These are phyloP conservation scores for Siniperca obscura DNA, from an alignment of 2,797 vertebrate species.

Conservation along the genomic window DNA sequence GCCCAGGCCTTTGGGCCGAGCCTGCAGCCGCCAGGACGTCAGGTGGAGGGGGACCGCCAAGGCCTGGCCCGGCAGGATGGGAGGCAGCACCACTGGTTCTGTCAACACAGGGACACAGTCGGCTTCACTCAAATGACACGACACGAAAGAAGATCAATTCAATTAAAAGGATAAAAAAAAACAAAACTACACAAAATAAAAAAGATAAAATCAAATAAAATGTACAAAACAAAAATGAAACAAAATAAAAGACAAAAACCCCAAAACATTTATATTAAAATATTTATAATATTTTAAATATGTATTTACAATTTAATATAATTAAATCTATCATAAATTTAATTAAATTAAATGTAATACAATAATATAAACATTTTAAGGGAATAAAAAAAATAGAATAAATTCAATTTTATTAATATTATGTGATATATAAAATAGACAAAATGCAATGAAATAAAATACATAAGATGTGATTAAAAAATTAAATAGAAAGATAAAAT, in stretches of 20 bases:
- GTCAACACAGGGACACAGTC: slow-evolving; percentile 31
- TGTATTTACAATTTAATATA: too few species aligned
- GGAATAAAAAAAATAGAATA: too few species aligned
- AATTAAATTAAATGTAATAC: too few species aligned
- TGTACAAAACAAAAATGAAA: background rate
- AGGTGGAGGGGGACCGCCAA: slow-evolving; percentile 94
- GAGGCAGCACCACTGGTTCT: slow-evolving; percentile 96
- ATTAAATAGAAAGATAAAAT: background rate
- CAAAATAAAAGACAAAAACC: too few species aligned
- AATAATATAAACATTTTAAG: background rate
- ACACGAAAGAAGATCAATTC: background rate
- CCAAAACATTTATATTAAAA: too few species aligned
- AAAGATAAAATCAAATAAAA: background rate
- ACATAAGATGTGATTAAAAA: too few species aligned
- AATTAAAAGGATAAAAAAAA: background rate
- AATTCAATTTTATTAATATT: too few species aligned
- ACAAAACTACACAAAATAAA: background rate
- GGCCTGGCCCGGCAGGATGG: slow-evolving; percentile 92
- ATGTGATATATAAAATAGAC: too few species aligned
- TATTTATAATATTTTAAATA: too few species aligned
- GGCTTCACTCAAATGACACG: background rate
- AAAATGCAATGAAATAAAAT: too few species aligned
- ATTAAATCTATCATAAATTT: too few species aligned
- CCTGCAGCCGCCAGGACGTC: slow-evolving; percentile 96
- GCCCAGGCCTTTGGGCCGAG: slow-evolving; percentile 93